Conservation (phyloP, 1,140 invertebrate genomes). For the Arctopsyche grandis region DNA sequence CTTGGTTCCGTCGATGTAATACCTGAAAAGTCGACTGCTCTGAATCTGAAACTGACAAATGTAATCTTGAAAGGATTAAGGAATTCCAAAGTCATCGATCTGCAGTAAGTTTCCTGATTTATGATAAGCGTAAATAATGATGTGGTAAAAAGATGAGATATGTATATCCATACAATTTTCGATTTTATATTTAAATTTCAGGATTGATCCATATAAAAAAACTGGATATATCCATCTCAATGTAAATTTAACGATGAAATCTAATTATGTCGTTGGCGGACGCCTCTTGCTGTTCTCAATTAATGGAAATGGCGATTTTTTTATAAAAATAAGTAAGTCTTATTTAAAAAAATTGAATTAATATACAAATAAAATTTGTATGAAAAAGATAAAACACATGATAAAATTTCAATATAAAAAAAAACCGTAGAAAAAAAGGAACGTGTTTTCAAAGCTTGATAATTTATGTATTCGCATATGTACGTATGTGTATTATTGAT, state of each 20-base stretch:
- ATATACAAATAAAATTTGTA: too few species aligned
- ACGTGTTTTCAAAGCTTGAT: too few species aligned
- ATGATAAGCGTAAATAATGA: too few species aligned
- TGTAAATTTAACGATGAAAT: slow-evolving; percentile 61
- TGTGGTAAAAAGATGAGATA: neutral
- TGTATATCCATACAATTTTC: neutral
- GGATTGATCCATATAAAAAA: slow-evolving; percentile 65
- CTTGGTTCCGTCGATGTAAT: slow-evolving; percentile 55
- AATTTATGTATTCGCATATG: too few species aligned
- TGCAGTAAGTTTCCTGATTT: slow-evolving; percentile 5
- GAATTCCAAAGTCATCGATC: slow-evolving; percentile 7
- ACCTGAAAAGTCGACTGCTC: neutral
- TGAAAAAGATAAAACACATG: too few species aligned
- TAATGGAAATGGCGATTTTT: slow-evolving; percentile 66
- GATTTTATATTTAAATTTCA: slow-evolving; percentile 55
- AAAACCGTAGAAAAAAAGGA: too few species aligned
- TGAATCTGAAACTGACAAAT: slow-evolving; percentile 16
- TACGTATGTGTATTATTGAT: too few species aligned
- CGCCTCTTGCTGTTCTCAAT: slow-evolving; percentile 73
- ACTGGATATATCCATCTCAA: slow-evolving; percentile 60
- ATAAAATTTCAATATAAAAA: neutral
- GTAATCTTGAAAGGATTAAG: slow-evolving; percentile 21
- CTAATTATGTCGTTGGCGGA: slow-evolving; percentile 70
- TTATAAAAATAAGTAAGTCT: slow-evolving; percentile 68
- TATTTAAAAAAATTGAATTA: too few species aligned